Conservation (phyloP, 2,113 vertebrate genomes). For the Menura novaehollandiae region DNA sequence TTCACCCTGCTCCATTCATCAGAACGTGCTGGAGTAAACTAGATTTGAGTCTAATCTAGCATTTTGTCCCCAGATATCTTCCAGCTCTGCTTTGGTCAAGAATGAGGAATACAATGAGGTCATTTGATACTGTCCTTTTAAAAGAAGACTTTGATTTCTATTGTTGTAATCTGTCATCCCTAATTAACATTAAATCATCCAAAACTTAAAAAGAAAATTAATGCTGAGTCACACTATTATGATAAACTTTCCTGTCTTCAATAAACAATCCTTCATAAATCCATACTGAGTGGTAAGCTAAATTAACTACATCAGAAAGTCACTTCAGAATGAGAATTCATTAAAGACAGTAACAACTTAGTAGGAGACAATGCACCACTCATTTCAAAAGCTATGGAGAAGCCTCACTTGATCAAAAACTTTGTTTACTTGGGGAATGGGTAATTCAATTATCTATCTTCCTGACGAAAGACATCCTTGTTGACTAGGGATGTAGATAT, state of each 20-base stretch:
- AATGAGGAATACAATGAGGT: neutral
- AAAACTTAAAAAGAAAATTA: neutral
- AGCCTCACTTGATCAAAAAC: conserved; percentile 13
- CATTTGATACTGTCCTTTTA: neutral
- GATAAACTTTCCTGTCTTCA: neutral
- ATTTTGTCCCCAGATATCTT: neutral
- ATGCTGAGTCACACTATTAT: neutral
- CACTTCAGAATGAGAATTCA: neutral
- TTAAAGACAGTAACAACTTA: neutral
- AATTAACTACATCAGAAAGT: conserved; percentile 1
- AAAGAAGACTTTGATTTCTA: neutral
- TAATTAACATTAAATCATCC: neutral
- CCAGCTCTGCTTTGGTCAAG: neutral
- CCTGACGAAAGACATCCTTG: conserved; percentile 8
- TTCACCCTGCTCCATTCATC: neutral
- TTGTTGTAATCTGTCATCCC: neutral
- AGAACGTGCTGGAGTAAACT: neutral
- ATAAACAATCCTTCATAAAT: conserved; percentile 6
- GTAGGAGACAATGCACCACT: neutral
- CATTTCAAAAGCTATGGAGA: neutral
- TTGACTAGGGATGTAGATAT: conserved; percentile 17
- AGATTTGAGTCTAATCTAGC: neutral
- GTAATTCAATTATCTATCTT: conserved; percentile 45
- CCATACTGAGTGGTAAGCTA: neutral
- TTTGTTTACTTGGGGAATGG: neutral